Base-by-base conservation (phyloP, 2,113 vertebrate species). In the Ariopsis seemanni region DNA sequence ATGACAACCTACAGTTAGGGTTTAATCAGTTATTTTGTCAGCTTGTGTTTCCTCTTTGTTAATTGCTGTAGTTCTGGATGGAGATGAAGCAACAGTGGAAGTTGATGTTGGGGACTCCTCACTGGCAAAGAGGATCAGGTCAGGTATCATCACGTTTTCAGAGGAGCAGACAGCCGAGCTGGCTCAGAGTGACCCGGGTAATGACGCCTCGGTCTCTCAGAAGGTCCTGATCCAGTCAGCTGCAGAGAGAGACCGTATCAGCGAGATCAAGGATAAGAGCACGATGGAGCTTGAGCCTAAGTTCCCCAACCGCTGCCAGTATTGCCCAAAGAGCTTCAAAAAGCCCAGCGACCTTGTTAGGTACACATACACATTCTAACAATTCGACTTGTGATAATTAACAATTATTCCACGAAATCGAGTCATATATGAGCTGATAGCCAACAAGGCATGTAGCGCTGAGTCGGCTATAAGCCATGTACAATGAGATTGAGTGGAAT, bases 281-380 rank as follows among this genome's bases (percentile, higher is more conserved):
- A 96, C 98, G 90, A 93, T 99, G 69, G 97, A 99, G 92, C 96
- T 96, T 0, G 98, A 99, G 85, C 98, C 98, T 42, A 98, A 97
- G 93, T 98, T 97, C 1, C 95, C 97, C 89, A 99, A 99, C 94
- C 97, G 97, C 89, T 99, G 98, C 90, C 95, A 87, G 87, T 99
- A 92, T 71, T 99, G 98, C 85, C 97, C 98, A 48, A 99, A 99
- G 94, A 99, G 98, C 93, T 99, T 99, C 94, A 98, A 98, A 95
- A 99, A 99, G 88, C 98, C 98, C 90, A 99, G 98, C 11, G 98
- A 99, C 92, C 93, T 99, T 3, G 96, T 99, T 91, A 97, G 98
- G 98, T 99, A 94, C 75, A 15, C 6, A 50, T 1, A 42, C 20
- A 42, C 69, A n/a, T 74, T 42, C 42, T 42, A 42, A 42, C 42